Evolutionary conservation across 2,888 invertebrate species (phyloP).

Genomic region (Metallyticus violacea): DNA sequence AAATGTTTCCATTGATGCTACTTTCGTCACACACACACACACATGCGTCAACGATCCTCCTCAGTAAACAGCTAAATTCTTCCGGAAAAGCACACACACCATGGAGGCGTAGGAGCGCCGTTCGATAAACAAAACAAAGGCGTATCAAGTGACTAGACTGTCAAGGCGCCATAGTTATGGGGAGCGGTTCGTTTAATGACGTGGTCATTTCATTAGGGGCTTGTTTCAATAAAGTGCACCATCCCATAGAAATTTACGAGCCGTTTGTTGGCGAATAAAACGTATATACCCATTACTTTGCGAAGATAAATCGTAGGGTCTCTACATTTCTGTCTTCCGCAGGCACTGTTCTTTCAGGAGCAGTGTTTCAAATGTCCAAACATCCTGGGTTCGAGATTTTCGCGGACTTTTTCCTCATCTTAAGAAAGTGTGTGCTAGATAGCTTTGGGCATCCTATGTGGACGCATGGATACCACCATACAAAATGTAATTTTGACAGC

Average conservation of each 20-base stretch:
- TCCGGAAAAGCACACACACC: background rate
- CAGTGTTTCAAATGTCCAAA: background rate
- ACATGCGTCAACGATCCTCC: too few species aligned
- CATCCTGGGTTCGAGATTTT: background rate
- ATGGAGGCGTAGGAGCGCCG: background rate
- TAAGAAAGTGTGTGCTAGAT: too few species aligned
- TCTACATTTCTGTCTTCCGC: background rate
- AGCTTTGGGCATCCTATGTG: too few species aligned
- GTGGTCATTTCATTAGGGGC: background rate
- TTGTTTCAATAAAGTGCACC: background rate
- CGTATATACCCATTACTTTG: too few species aligned
- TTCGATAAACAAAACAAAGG: background rate
- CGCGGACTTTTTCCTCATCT: too few species aligned
- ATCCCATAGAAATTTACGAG: background rate
- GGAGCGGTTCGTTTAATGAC: background rate
- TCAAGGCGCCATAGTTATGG: background rate
- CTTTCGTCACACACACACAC: too few species aligned
- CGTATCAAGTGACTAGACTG: background rate
- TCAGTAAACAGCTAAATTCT: background rate
- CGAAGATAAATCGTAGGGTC: background rate
- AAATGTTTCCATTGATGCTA: too few species aligned
- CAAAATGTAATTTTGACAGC: too few species aligned
- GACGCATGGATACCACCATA: too few species aligned
- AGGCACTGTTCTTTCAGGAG: background rate
- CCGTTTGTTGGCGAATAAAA: background rate